These are phyloP conservation scores for Morpho achilles DNA, from an alignment of 2,888 invertebrate genomes.

Conservation along the genomic window DNA sequence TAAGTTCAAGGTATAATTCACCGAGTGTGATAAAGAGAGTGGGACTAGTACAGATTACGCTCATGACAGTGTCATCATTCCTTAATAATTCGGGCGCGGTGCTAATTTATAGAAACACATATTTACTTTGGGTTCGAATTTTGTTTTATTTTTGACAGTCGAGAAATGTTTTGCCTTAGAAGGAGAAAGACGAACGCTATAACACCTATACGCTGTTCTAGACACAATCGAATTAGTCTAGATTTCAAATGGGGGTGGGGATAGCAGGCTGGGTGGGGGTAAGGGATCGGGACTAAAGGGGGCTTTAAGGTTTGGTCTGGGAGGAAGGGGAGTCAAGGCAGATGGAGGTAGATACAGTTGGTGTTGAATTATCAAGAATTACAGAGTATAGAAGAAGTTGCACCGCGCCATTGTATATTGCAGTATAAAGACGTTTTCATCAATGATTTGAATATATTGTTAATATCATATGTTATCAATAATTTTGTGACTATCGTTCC, in stretches of 20 bases:
- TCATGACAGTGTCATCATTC: not conserved
- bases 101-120: not conserved
- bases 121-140: slow-evolving; percentile 4
- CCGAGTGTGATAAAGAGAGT: slow-evolving; percentile 2
- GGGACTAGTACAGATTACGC: no score
- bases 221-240: not conserved
- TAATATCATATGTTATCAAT: no score
- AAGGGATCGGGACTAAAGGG: slow-evolving; percentile 2
- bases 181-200: slow-evolving; percentile 16
- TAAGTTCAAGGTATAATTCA: slow-evolving; percentile 7
- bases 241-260: slow-evolving; percentile 1
- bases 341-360: not conserved
- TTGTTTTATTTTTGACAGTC: slow-evolving; percentile 3
- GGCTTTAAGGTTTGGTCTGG: not conserved
- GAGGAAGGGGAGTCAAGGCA: slow-evolving; percentile 11
- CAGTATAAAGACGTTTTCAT: not conserved
- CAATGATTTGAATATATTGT: no score
- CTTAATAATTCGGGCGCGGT: slow-evolving; percentile 4
- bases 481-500: no score
- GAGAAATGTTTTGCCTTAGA: slow-evolving; percentile 15
- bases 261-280: slow-evolving; percentile 11
- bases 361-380: not conserved
- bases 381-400: not conserved
- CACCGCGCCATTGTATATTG: not conserved
- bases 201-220: slow-evolving; percentile 9